phyloP scores from a whole-genome alignment of 2,113 vertebrate genomes.

The Rhagologus leucostigma region DNA sequence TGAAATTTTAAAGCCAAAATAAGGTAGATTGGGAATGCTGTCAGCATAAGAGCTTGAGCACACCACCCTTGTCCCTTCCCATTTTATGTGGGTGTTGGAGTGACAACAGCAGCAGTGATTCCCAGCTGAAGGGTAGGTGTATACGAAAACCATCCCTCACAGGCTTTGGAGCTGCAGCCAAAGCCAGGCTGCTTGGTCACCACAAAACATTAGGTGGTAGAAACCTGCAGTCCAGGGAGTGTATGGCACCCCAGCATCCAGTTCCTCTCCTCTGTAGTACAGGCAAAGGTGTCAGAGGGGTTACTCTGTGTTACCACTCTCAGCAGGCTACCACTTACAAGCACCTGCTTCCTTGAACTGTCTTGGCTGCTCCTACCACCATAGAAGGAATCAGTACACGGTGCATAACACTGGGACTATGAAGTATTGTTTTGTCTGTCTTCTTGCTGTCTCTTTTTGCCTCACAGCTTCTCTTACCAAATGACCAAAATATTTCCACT shows the following conservation, averaged over 20 bases:
- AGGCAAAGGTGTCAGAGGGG: not conserved
- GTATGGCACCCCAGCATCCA: not conserved
- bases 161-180: not conserved
- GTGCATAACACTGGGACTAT: not conserved
- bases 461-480: not conserved
- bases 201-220: not conserved
- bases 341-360: not conserved
- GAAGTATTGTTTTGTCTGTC: not conserved
- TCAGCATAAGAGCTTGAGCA: not conserved
- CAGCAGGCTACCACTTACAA: not conserved
- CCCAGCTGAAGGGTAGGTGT: not conserved
- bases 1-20: not conserved
- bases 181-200: not conserved
- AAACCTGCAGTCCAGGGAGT: not conserved
- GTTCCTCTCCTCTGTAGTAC: not conserved
- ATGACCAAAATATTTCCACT: not conserved
- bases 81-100: not conserved
- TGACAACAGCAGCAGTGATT: not conserved
- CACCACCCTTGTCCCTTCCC: not conserved
- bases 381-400: not conserved
- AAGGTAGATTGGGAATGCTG: not conserved
- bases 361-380: not conserved
- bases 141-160: not conserved
- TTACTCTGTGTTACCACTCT: not conserved
- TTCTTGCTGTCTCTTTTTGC: not conserved